Evolutionary conservation across 2,888 invertebrate genomes (phyloP), one percentile per base, ranked within the genome.

Genomic region (Gryllus longicercus): DNA sequence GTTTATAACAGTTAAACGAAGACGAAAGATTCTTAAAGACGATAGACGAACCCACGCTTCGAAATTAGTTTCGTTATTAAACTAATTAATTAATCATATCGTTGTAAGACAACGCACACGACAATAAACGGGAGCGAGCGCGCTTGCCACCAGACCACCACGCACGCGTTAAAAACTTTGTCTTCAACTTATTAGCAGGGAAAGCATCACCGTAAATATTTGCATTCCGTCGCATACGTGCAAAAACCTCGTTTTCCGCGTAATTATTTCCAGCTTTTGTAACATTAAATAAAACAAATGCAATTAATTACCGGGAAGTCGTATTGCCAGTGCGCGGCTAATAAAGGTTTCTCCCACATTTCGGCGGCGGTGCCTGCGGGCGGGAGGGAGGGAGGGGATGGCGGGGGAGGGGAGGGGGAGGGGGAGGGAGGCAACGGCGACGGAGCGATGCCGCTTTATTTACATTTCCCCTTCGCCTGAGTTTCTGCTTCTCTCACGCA

Each of bases 391-490:
- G 63, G n/a, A n/a, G n/a, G n/a, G n/a, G n/a, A n/a, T n/a, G n/a
- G n/a, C n/a, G 63, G 63, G 10, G 1, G 63, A 10, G 25, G 12
- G 51, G 51, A 51, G 51, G 14, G 51, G 18, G 3, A 3, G n/a
- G 63, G 10, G n/a, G 63, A 63, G 63, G 63, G n/a, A 63, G n/a
- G 63, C 16, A 63, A 14, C 14, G 63, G 63, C 63, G 63, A 63
- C 63, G 63, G n/a, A 63, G 63, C 63, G n/a, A 63, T 63, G 63
- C 63, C 63, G 63, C 63, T 63, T 63, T 63, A 63, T 63, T 63
- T 63, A 63, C 63, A 63, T 63, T 63, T 63, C 63, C 63, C 63
- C 63, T 63, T n/a, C 63, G 63, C 63, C 63, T 14, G 63, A 63
- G 63, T 63, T 63, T 63, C 63, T 63, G 63, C 63, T 63, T 63